Conservation (phyloP, 1,140 invertebrate genomes). For the Andrena cerasifolii region DNA sequence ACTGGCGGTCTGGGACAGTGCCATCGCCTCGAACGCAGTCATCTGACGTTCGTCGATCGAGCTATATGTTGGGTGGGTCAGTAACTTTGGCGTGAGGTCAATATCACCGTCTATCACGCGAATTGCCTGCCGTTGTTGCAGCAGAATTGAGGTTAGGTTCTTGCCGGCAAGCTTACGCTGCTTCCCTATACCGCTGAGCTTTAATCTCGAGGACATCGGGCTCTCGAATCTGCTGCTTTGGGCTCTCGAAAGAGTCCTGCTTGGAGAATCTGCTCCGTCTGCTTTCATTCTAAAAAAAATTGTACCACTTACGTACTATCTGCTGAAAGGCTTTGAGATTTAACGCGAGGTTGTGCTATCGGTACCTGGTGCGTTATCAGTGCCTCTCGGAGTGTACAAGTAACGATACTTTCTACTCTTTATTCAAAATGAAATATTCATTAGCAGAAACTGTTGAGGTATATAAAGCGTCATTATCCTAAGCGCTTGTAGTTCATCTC, state of each 20-base stretch:
- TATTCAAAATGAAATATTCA: too few species aligned
- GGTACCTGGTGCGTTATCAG: too few species aligned
- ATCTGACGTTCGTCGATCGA: conserved; percentile 54
- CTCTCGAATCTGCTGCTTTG: conserved; percentile 27
- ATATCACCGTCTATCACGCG: conserved; percentile 44
- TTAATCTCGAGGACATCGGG: conserved; percentile 44
- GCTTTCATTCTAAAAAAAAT: conserved; percentile 43
- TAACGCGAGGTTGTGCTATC: neutral
- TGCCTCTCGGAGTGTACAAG: too few species aligned
- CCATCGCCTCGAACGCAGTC: conserved; percentile 66
- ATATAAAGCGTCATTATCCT: too few species aligned
- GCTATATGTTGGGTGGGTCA: conserved; percentile 51
- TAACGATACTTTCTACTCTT: too few species aligned
- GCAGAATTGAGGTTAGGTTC: conserved; percentile 47
- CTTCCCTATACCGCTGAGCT: neutral
- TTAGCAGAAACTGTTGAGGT: too few species aligned
- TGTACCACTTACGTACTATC: neutral
- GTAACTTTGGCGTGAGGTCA: conserved; percentile 65
- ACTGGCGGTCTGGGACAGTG: conserved; percentile 37
- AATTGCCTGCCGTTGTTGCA: conserved; percentile 57
- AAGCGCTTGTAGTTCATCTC: too few species aligned
- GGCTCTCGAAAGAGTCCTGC: neutral
- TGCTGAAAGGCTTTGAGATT: neutral
- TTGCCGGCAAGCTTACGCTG: conserved; percentile 27
- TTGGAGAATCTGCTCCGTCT: neutral